Base-by-base conservation (phyloP, 2,888 invertebrate species). In the Pyrocoelia pectoralis region DNA sequence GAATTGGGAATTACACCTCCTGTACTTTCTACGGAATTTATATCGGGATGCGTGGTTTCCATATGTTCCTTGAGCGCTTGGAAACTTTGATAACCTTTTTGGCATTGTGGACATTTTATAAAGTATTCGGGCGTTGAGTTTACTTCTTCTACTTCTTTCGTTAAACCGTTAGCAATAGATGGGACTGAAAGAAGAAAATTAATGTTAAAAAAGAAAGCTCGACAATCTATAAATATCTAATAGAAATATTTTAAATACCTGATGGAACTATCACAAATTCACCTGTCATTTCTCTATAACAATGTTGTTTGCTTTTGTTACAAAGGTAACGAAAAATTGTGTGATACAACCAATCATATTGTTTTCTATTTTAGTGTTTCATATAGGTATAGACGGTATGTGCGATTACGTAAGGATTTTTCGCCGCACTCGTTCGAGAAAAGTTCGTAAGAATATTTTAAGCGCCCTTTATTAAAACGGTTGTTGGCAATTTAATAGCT, bases 51-150 rank as follows among this genome's bases (percentile, higher is more conserved):
- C 19, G 78, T 73, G 28, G 79, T 68, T 66, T 83, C 83, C 76
- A 84, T 80, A 76, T 84, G 85, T 69, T 84, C 84, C 72, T 84
- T 84, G 54, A 84, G 77, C 33, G 83, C 79, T 68, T 82, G 81
- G 70, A 83, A 81, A 38, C 80, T 81, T 55, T 81, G 81, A 73
- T 80, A 83, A 43, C 82, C 81, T 72, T 83, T 82, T 68, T 81
- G 82, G 73, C 84, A 84, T 72, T 83, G 83, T 50, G 82, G 83
- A 73, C 84, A 84, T 74, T 83, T 83, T 73, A 83, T 81, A 73
- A 80, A 82, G 73, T 80, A 82, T 55, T 83, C 82, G 18, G 76
- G 60, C 29, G 65, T 70, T 19, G 70, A 65, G 60, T 59, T 66
- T 18, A 68, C 73, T 66, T 80, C 80, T 66, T 76, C 75, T 51